Base-by-base conservation (phyloP, 2,888 invertebrate genomes). In the Polydrusus tereticollis region DNA sequence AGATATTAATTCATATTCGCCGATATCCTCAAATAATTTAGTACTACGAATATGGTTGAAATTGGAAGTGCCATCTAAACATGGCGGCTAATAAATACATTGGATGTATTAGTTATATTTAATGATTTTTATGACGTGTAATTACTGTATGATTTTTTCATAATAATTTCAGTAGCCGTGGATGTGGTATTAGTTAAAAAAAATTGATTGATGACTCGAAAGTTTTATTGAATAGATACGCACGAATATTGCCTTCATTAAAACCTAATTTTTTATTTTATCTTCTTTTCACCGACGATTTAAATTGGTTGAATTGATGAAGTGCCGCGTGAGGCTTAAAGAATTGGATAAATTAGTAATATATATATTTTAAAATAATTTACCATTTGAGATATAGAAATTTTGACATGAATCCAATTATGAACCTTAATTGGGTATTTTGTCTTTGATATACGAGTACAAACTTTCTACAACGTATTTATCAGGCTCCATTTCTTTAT, bases 261-360 rank as follows among this genome's bases (percentile, higher is more conserved):
- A 47, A 47, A 47, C 45, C 5, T 21, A 21, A 10, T 47, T 47
- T 47, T 47, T 47, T 47, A 21, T 21, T 41, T 41, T 21, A 21
- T 21, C 20, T 8, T 21, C 0, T 47, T 12, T 20, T 47, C 45
- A 10, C 20, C n/a, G 29, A 20, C 8, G 57, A 29, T 6, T 29
- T 18, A 29, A 57, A 57, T 57, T 57, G 57, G 14, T 23, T 33
- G 12, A 57, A 4, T 10, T 57, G 57, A 29, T 57, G 57, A 57
- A 57, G 36, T 29, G 29, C 57, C 29, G 57, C 33, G 14, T 57
- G 57, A 57, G 57, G 29, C 57, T 29, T 10, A 36, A 29, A 57
- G 21, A 55, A 26, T n/a, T n/a, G 29, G 12, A 57, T 36, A 57
- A 57, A 57, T 23, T 29, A 57, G 23, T 57, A 47, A n/a, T n/a